Evolutionary conservation across 2,113 vertebrate genomes (phyloP).

Genomic region (Tonatia bakeri): DNA sequence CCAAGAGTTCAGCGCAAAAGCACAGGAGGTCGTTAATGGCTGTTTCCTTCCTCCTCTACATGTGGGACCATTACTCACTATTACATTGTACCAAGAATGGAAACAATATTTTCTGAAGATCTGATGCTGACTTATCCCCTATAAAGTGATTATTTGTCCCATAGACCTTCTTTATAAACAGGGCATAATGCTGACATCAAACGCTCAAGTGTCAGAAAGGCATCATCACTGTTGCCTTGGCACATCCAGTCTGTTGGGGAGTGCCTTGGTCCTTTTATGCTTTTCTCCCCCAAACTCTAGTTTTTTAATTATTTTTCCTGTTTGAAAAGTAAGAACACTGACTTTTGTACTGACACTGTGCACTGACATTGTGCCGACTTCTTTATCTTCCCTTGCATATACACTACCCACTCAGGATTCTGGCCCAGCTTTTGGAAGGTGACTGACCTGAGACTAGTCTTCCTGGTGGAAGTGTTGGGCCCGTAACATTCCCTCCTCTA

Average conservation of each 20-base stretch:
- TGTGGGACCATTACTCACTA: background rate
- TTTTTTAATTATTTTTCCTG: background rate
- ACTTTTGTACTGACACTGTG: background rate
- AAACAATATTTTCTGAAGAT: background rate
- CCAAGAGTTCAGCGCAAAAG: background rate
- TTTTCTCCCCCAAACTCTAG: background rate
- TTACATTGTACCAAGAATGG: background rate
- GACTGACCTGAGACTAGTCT: background rate
- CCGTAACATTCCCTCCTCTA: background rate
- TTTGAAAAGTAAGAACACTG: background rate
- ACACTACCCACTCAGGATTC: background rate
- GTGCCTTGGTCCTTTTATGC: background rate
- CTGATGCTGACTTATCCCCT: background rate
- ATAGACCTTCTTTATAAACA: background rate
- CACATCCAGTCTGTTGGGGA: background rate
- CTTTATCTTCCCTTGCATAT: background rate
- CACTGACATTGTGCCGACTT: background rate
- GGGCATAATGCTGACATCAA: background rate
- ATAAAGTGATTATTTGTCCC: background rate
- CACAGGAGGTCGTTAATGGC: rapidly evolving
- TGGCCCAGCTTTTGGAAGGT: background rate
- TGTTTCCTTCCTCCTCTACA: background rate
- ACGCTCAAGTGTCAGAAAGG: background rate
- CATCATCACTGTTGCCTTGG: rapidly evolving
- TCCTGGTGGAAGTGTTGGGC: too few species aligned